phyloP scores from a whole-genome alignment of 1,140 invertebrate genomes.

The Drosophila nasuta region DNA sequence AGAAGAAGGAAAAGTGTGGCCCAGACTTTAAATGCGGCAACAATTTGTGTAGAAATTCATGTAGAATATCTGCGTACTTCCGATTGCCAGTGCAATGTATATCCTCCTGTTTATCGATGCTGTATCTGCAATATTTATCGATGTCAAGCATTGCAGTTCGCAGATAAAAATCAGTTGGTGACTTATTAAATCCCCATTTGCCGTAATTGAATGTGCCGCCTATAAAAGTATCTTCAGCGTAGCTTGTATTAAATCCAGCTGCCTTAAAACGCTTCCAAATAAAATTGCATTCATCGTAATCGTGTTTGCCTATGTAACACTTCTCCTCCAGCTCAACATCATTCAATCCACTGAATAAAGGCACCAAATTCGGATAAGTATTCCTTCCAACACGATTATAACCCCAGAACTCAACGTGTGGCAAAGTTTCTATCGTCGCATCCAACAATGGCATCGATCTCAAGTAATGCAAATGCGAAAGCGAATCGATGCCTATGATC shows the following conservation, averaged over 20 bases:
- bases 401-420: constrained; percentile 89
- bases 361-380: constrained; percentile 91
- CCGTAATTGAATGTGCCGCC: constrained; percentile 26
- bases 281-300: constrained; percentile 15
- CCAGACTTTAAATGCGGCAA: constrained; percentile 26
- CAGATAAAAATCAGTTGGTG: constrained; percentile 48
- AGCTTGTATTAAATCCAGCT: constrained; percentile 42
- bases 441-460: constrained; percentile 91
- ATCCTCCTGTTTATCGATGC: constrained; percentile 32
- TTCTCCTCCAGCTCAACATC: constrained; percentile 86
- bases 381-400: constrained; percentile 93
- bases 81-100: constrained; percentile 48
- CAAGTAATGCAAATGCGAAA: constrained; percentile 93
- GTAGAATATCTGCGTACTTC: constrained; percentile 38
- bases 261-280: constrained; percentile 52
- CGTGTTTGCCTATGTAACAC: constrained; percentile 85
- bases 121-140: constrained; percentile 39
- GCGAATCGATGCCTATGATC: constrained; percentile 92
- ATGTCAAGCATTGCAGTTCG: constrained; percentile 49
- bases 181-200: background rate
- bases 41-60: constrained; percentile 46
- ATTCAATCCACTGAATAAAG: constrained; percentile 88
- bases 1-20: constrained; percentile 58
- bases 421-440: constrained; percentile 86
- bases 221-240: constrained; percentile 41